Conservation (phyloP, 2,888 invertebrate genomes). For the Cheilosia soror region DNA sequence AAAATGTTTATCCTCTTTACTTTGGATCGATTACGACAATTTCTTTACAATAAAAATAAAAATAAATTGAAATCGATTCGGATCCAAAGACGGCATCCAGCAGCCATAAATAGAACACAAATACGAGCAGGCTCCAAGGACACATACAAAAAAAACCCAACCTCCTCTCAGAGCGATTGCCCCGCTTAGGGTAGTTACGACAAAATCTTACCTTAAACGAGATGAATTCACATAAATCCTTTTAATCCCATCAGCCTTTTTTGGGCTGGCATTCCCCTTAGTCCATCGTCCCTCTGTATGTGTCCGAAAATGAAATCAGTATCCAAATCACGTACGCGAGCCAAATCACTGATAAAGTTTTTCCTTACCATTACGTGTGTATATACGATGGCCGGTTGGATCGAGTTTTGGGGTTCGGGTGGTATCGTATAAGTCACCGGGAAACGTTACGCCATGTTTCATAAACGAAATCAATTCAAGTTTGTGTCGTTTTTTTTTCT, state of each 20-base stretch:
- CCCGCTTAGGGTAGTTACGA: conserved; percentile 72
- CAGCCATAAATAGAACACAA: conserved; percentile 16
- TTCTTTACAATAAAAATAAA: conserved; percentile 67
- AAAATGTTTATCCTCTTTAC: conserved; percentile 28
- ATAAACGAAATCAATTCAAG: conserved; percentile 67
- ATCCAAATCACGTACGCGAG: conserved; percentile 74
- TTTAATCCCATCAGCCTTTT: conserved; percentile 66
- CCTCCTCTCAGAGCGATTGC: conserved; percentile 65
- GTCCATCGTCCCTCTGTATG: background rate
- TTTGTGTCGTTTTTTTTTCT: background rate
- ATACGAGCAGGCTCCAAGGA: background rate
- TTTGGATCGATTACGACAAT: conserved; percentile 54
- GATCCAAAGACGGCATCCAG: conserved; percentile 28
- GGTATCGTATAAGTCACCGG: conserved; percentile 45
- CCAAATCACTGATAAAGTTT: conserved; percentile 73
- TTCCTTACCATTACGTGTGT: conserved; percentile 19
- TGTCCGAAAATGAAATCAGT: conserved; percentile 59
- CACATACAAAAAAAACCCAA: conserved; percentile 1
- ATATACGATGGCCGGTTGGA: background rate
- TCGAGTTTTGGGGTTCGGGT: conserved; percentile 22
- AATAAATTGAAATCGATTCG: conserved; percentile 73
- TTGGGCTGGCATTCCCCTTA: background rate
- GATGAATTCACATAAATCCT: conserved; percentile 73
- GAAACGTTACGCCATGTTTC: conserved; percentile 58
- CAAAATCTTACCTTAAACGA: conserved; percentile 74